Evolutionary conservation across 2,888 invertebrate species (phyloP), one percentile per base, ranked within the genome.

Genomic region (Epinotia ramella): DNA sequence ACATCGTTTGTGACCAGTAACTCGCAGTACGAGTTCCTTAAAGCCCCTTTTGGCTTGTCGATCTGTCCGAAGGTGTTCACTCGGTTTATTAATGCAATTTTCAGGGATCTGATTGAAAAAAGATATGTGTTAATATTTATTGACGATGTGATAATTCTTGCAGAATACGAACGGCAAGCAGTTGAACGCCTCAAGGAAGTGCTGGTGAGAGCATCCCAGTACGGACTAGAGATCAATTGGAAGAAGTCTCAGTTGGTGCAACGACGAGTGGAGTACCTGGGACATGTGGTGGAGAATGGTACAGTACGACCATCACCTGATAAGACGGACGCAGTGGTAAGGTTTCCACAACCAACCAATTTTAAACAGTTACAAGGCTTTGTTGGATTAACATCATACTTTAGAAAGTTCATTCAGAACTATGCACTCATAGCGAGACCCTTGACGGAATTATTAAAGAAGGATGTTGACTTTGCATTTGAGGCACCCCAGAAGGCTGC

Each of bases 341-440:
- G 59, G 59, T 59, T 59, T 28, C 59, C 59, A 11, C 24, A 59
- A 59, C 59, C 59, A 20, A 59, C 59, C 24, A 59, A 59, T 59
- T 2, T 28, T 20, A 59, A 59, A 13, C 24, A 24, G 59, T 6
- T 59, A 13, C 12, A 20, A 57, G 18, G 57, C 6, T 57, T 57
- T 57, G 18, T 57, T 20, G 57, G 57, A 20, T 11, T 57, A 9
- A 57, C 57, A 9, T 57, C 57, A 57, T 57, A 57, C 18, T 65
- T 65, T 49, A 65, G 65, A 13, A 65, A 65, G 24, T 65, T 53
- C 16, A 65, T 65, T 24, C 49, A 49, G 16, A 65, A 65, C 57
- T 57, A 56, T 57, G 68, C 57, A 18, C 18, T 68, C 3, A 57
- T 67, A 71, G 73, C 76, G 11, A 65, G 65, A 13, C 65, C 65